phyloP scores from a whole-genome alignment of 2,113 vertebrate genomes.

The Hucho hucho region DNA sequence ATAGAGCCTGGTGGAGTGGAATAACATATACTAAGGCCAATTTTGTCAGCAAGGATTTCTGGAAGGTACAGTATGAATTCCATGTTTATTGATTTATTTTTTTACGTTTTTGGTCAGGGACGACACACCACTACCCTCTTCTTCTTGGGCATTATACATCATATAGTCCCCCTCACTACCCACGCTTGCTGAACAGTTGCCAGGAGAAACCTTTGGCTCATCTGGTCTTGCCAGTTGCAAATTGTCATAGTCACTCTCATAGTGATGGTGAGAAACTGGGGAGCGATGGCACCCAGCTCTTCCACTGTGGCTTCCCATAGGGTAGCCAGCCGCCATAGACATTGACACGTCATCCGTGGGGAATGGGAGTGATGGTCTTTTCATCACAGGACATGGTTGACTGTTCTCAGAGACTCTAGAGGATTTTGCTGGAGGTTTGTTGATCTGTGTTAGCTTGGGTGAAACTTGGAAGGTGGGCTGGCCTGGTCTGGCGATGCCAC shows the following conservation, averaged over 20 bases:
- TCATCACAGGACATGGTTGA: too few relatives aligned
- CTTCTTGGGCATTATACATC: too few relatives aligned
- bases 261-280: too few relatives aligned
- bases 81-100: too few relatives aligned
- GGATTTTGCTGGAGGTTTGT: not conserved
- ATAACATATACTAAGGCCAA: slow-evolving; percentile 23
- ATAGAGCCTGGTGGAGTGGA: slow-evolving; percentile 27
- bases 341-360: not conserved
- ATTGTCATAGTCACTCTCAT: not conserved
- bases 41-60: slow-evolving; percentile 45
- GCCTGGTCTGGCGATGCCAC: not conserved
- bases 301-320: too few relatives aligned
- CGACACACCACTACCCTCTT: too few relatives aligned
- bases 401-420: not conserved
- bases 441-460: not conserved
- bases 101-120: too few relatives aligned
- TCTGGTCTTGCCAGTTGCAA: not conserved
- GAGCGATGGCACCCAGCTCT: not conserved
- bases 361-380: not conserved
- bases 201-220: not conserved
- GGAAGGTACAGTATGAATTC: slow-evolving; percentile 26
- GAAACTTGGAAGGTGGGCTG: not conserved
- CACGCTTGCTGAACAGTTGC: not conserved
- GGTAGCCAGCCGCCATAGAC: not conserved
- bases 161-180: too few relatives aligned